Evolutionary conservation across 1,140 invertebrate genomes (phyloP), one percentile per base, ranked within the genome.

Genomic region (Liolophura sinensis): DNA sequence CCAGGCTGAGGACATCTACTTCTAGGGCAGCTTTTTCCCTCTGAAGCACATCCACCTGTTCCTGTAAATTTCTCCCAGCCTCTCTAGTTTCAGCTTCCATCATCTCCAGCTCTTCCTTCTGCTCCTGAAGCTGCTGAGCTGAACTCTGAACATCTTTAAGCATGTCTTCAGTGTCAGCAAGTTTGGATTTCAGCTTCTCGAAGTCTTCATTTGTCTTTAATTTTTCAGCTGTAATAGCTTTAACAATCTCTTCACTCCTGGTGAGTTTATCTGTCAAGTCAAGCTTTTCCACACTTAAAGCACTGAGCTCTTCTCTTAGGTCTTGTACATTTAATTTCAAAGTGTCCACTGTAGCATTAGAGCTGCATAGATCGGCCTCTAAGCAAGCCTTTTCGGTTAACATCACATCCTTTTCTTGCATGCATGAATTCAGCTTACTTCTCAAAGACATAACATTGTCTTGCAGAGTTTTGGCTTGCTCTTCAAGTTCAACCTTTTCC

Each of bases 101-200:
- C 31, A 40, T 40, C 31, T 40, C 3, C 31, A 40, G 31, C 31
- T 40, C 31, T 40, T 40, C 31, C 31, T 40, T 40, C 31, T 40
- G 31, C 31, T 40, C 31, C 31, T 40, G 31, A 40, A 40, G 31
- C 31, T 40, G 31, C 9, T 40, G 31, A 40, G 9, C 31, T 5
- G 31, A 40, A 40, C 31, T 9, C 31, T 40, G 3, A 40, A 40
- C 31, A 5, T 40, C 31, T 40, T 40, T 40, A 40, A 40, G 31
- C 31, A 40, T 3, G 31, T 60, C 25, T 49, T 70, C 66, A 67
- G 47, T 68, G n/a, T 62, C 56, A 51, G 15, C 47, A 24, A 48
- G 55, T 7, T n/a, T 15, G 22, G 20, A 40, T 49, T 67, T 64
- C 57, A 72, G 57, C 16, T 57, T 55, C n/a, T 61, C 24, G 7